Evolutionary conservation across 2,888 invertebrate species (phyloP), one percentile per base, ranked within the genome.

Genomic region (Callyntrura sp.): DNA sequence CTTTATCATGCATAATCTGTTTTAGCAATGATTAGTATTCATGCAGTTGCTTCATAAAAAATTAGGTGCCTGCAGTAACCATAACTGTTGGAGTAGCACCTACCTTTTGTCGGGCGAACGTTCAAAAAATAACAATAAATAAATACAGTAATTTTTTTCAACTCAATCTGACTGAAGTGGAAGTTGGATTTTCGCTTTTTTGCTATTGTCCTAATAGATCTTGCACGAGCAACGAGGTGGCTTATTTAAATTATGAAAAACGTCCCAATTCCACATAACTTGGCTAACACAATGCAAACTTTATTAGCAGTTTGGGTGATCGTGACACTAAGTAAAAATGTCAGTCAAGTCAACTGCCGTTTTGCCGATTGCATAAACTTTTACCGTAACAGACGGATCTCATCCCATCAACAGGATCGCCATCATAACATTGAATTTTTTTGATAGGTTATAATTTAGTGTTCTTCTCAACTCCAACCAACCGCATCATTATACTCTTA

Each of bases 201-300:
- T 55, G 20, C 60, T 68, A 25, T 9, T 28, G 25, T 28, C 11
- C 20, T 76, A 79, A 79, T 79, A 57, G 57, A 57, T 70, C 57
- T 70, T 65, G 45, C 78, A 79, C 78, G 60, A 78, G 45, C 65
- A n/a, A n/a, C n/a, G n/a, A n/a, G n/a, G n/a, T 86, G 78, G 85
- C 85, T 20, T 79, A 86, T 79, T 78, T 86, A 57, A 76, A 78
- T 85, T 73, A 78, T 12, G 55, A 79, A 28, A 57, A 73, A 17
- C 35, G 45, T 73, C 45, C 23, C 23, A 62, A 14, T 23, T 60
- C 11, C n/a, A 55, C 11, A 45, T 28, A 28, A 20, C 35, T 79
- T 20, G 28, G 28, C 28, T 23, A 76, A 55, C 51, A 20, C 9
- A 48, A 4, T 76, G 45, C 35, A 35, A 73, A 45, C 9, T n/a